phyloP scores from a whole-genome alignment of 2,113 vertebrate species.

The Pogona vitticeps region DNA sequence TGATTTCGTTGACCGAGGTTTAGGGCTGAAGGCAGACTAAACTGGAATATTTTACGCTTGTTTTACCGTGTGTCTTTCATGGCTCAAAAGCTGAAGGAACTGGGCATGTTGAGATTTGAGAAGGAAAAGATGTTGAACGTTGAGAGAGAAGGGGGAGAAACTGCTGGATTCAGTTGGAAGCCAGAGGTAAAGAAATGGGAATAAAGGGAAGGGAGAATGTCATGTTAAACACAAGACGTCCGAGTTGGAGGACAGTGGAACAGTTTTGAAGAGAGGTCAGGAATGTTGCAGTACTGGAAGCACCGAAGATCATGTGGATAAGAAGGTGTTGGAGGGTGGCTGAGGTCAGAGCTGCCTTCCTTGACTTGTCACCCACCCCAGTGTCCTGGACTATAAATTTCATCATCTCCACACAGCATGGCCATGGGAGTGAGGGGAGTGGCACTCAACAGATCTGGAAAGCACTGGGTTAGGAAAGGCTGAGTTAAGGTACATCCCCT shows the following conservation, averaged over 20 bases:
- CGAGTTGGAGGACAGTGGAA: neutral
- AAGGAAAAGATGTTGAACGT: neutral
- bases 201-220: neutral
- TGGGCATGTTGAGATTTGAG: slow-evolving; percentile 22
- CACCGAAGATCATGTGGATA: neutral
- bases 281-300: neutral
- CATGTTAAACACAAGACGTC: neutral
- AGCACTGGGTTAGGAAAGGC: neutral
- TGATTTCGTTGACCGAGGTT: neutral
- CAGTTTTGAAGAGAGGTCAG: neutral
- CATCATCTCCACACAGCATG: too few relatives aligned
- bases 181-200: too few relatives aligned
- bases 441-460: neutral
- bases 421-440: neutral
- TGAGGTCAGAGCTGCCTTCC: neutral
- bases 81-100: slow-evolving; percentile 8
- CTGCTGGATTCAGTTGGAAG: neutral
- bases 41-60: neutral
- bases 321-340: neutral
- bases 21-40: neutral
- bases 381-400: neutral
- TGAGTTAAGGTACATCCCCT: neutral
- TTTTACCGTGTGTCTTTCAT: neutral
- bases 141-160: neutral
- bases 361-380: too few relatives aligned